phyloP scores from a whole-genome alignment of 2,797 vertebrate genomes.

The Sebastes oblongus region DNA sequence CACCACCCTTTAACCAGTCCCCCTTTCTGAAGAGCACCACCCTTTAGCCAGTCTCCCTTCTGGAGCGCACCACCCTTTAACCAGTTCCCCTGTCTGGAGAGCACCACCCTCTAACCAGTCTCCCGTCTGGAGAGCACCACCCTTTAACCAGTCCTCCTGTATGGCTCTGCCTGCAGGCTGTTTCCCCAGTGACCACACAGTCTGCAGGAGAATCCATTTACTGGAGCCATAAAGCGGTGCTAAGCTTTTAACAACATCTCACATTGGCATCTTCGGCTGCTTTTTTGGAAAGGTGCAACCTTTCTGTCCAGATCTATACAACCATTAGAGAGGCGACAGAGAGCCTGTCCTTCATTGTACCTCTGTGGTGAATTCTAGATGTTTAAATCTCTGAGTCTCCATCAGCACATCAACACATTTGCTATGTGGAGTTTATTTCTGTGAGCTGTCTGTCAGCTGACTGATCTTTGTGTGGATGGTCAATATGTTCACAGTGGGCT shows the following conservation, averaged over 20 bases:
- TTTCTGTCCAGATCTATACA: conserved; percentile 43
- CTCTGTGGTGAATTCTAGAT: conserved; percentile 35
- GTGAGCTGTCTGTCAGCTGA: conserved; percentile 23
- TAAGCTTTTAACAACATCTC: conserved; percentile 72
- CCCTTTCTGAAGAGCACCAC: too few relatives aligned
- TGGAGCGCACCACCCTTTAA: too few relatives aligned
- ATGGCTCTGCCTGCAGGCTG: conserved; percentile 12
- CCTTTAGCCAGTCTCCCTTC: too few relatives aligned
- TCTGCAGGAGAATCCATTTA: conserved; percentile 66
- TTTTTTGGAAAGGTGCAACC: conserved; percentile 44
- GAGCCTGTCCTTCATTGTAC: conserved; percentile 24
- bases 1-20: too few relatives aligned
- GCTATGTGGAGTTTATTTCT: conserved; percentile 45
- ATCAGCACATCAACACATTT: conserved; percentile 31
- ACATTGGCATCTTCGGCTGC: conserved; percentile 36
- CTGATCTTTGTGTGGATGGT: conserved; percentile 29
- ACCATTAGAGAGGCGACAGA: conserved; percentile 30
- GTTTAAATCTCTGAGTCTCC: conserved; percentile 29
- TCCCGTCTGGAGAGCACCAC: too few relatives aligned
- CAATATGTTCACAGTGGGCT: conserved; percentile 46
- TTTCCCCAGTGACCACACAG: conserved; percentile 63
- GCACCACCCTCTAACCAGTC: too few relatives aligned
- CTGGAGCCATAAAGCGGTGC: conserved; percentile 58
- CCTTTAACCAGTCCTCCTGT: neutral
- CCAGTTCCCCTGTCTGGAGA: too few relatives aligned